Percentiles rank a stretch among this genome's conserved stretches.
Evolutionary conservation across 1,140 invertebrate genomes (phyloP).

Genomic region (Drosophila subobscura): DNA sequence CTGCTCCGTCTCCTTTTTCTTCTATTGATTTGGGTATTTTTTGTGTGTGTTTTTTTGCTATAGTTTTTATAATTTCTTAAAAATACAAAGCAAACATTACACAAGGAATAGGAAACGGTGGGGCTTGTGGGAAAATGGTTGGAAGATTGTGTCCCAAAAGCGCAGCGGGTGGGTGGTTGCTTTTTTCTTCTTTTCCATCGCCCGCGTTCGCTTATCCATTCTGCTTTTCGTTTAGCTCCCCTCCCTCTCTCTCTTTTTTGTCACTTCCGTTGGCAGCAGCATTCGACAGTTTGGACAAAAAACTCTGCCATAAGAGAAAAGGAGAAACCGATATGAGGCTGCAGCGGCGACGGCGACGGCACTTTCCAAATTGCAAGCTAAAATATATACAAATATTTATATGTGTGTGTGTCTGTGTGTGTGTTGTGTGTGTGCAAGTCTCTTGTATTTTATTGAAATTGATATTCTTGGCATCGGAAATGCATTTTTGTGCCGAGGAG

Average conservation of each 20-base stretch:
- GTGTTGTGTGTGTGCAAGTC: constrained; percentile 14
- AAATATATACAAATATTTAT: constrained; percentile 60
- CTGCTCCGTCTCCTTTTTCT: constrained; percentile 2
- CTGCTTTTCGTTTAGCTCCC: no score
- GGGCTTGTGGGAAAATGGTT: neutral
- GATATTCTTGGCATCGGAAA: constrained; percentile 76
- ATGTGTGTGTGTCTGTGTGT: constrained; percentile 1
- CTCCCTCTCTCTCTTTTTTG: constrained; percentile 12
- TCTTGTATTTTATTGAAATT: constrained; percentile 82
- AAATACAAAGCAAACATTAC: constrained; percentile 80
- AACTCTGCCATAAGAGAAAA: constrained; percentile 65
- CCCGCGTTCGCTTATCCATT: neutral
- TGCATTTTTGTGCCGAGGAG: constrained; percentile 79
- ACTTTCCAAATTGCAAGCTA: constrained; percentile 59
- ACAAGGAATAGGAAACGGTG: constrained; percentile 20
- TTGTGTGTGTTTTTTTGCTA: constrained; percentile 15
- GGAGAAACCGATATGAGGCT: constrained; percentile 43
- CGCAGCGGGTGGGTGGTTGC: constrained; percentile 49
- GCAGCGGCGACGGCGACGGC: no score
- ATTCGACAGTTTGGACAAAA: constrained; percentile 78
- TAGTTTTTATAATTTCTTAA: constrained; percentile 78
- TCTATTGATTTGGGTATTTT: neutral
- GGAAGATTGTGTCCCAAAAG: constrained; percentile 55
- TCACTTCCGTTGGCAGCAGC: constrained; percentile 66
- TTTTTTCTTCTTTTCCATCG: constrained; percentile 15